phyloP scores from a whole-genome alignment of 2,888 invertebrate species.

The Macrostomum cliftonense region DNA sequence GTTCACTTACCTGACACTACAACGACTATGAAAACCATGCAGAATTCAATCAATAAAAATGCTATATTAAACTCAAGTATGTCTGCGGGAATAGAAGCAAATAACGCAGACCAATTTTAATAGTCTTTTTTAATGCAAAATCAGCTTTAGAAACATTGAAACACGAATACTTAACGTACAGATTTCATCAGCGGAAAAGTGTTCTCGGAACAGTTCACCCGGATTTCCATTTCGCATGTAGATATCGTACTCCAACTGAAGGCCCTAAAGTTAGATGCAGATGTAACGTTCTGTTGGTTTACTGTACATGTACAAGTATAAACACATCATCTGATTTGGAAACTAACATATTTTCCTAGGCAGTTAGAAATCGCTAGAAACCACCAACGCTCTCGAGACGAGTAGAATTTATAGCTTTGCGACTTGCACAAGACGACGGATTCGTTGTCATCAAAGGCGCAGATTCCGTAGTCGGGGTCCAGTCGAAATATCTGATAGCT shows the following conservation, averaged over 20 bases:
- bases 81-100: no score
- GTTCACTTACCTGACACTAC: constrained; percentile 46
- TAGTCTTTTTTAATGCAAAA: no score
- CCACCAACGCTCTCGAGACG: constrained; percentile 77
- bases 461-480: constrained; percentile 37
- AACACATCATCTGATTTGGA: no score
- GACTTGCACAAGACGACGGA: constrained; percentile 19
- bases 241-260: constrained; percentile 59
- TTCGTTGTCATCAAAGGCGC: constrained; percentile 16
- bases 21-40: constrained; percentile 53
- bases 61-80: constrained; percentile 62
- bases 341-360: constrained; percentile 43
- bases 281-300: no score
- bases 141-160: no score
- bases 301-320: no score
- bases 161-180: constrained; percentile 46
- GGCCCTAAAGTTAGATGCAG: constrained; percentile 43
- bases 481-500: constrained; percentile 63
- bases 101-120: no score
- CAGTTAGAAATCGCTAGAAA: constrained; percentile 69
- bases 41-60: constrained; percentile 53
- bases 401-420: constrained; percentile 46
- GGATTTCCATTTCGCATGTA: constrained; percentile 67
- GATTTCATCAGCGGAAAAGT: constrained; percentile 84
- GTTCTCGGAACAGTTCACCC: constrained; percentile 63